Conservation (phyloP, 2,113 vertebrate genomes). For the Mobula birostris region DNA sequence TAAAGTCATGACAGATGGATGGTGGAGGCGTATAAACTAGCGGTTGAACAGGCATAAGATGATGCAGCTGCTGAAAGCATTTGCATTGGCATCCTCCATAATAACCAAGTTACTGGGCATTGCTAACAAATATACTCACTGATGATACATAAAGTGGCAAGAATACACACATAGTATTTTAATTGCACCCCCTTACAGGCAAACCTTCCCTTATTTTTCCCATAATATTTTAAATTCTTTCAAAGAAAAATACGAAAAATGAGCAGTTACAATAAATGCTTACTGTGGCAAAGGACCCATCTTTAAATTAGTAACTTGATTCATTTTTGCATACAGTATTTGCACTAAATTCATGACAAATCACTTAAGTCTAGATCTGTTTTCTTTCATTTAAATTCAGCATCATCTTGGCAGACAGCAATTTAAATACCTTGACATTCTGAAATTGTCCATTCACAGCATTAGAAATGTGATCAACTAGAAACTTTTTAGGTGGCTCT, state of each 20-base stretch:
- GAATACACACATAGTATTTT: too few species aligned
- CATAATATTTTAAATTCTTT: not conserved
- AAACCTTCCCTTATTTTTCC: not conserved
- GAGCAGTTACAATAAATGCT: not conserved
- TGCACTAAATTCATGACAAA: not conserved
- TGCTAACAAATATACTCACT: not conserved
- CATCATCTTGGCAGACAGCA: not conserved
- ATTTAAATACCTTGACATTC: not conserved
- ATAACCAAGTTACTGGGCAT: not conserved
- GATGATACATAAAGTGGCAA: not conserved
- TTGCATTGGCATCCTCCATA: not conserved
- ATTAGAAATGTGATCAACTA: not conserved
- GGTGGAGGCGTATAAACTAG: not conserved
- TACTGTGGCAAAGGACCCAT: not conserved
- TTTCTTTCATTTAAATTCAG: not conserved
- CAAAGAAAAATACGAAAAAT: not conserved
- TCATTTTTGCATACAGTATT: not conserved
- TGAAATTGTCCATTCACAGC: not conserved
- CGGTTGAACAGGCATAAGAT: not conserved
- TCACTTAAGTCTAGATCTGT: not conserved
- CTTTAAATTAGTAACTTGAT: not conserved
- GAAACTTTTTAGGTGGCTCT: not conserved
- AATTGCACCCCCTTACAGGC: not conserved
- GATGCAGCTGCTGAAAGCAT: slow-evolving; percentile 18
- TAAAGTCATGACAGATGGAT: slow-evolving; percentile 9